phyloP scores from a whole-genome alignment of 1,140 invertebrate species.

The Ericerus pela region DNA sequence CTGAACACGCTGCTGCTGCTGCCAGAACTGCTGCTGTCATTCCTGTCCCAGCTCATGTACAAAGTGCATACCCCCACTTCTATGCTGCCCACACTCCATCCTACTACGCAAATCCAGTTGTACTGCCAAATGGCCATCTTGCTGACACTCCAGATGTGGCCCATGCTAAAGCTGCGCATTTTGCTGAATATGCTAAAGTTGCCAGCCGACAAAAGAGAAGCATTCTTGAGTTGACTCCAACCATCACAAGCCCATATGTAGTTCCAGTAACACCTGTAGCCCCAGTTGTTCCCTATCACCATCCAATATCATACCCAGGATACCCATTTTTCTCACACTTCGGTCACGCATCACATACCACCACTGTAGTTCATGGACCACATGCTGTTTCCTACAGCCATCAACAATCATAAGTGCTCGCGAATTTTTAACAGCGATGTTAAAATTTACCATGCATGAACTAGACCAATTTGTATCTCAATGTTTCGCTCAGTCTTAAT shows the following conservation, averaged over 20 bases:
- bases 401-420: background rate
- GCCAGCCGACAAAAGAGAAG: constrained; percentile 7
- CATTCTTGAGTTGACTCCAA: constrained; percentile 18
- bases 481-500: too few relatives aligned
- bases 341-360: constrained; percentile 26
- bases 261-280: constrained; percentile 15
- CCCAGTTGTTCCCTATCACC: constrained; percentile 17
- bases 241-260: constrained; percentile 19
- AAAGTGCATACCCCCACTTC: constrained; percentile 14
- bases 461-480: too few relatives aligned
- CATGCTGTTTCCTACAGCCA: constrained; percentile 30
- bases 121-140: constrained; percentile 30
- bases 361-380: constrained; percentile 31
- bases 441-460: too few relatives aligned
- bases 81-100: constrained; percentile 15
- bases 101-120: constrained; percentile 15
- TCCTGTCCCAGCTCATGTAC: constrained; percentile 12
- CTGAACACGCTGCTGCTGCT: constrained; percentile 17
- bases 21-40: constrained; percentile 17
- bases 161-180: constrained; percentile 22
- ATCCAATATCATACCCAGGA: constrained; percentile 14
- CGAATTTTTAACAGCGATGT: too few relatives aligned
- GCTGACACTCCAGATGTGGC: constrained; percentile 23
- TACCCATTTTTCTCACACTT: constrained; percentile 27
- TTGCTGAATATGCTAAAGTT: constrained; percentile 17